Percentiles rank a stretch among this genome's conserved stretches.
These are phyloP conservation scores for Phortica magna DNA, from an alignment of 2,888 invertebrate species.

Conservation along the genomic window DNA sequence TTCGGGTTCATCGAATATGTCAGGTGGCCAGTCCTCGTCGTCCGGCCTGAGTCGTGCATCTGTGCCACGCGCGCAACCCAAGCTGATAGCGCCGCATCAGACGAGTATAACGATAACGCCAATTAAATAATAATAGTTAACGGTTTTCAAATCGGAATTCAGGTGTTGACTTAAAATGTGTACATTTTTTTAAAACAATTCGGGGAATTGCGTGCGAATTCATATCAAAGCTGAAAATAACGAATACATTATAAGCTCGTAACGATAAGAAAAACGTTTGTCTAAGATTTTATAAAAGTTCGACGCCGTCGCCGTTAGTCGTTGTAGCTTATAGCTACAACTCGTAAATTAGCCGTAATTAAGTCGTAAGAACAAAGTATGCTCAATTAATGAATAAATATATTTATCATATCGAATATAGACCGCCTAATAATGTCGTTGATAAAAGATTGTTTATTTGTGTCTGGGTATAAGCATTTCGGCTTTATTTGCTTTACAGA, in stretches of 20 bases:
- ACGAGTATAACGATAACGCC: conserved; percentile 76
- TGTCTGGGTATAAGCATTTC: conserved; percentile 35
- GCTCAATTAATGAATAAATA: conserved; percentile 23
- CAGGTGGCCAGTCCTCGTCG: conserved; percentile 17
- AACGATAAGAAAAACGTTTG: neutral
- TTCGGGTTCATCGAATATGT: conserved; percentile 47
- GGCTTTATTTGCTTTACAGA: conserved; percentile 80
- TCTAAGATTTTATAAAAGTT: neutral
- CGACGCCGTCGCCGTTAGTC: neutral
- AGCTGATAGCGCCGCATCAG: conserved; percentile 77
- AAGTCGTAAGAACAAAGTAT: conserved; percentile 13
- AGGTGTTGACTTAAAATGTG: neutral
- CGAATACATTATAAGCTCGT: neutral
- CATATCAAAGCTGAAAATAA: conserved; percentile 1
- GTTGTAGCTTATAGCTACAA: neutral
- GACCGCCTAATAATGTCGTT: neutral
- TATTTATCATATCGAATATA: conserved; percentile 10
- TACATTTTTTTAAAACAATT: neutral
- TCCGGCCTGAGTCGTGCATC: conserved; percentile 59
- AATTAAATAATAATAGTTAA: conserved; percentile 60
- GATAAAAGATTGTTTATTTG: conserved; percentile 40
- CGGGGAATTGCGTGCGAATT: neutral
- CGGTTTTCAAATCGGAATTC: neutral
- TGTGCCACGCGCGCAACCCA: conserved; percentile 69
- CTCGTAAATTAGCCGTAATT: neutral